Percentiles rank a stretch among this genome's conserved stretches.
Conservation (phyloP, 2,113 vertebrate species). For the Rhea americana region DNA sequence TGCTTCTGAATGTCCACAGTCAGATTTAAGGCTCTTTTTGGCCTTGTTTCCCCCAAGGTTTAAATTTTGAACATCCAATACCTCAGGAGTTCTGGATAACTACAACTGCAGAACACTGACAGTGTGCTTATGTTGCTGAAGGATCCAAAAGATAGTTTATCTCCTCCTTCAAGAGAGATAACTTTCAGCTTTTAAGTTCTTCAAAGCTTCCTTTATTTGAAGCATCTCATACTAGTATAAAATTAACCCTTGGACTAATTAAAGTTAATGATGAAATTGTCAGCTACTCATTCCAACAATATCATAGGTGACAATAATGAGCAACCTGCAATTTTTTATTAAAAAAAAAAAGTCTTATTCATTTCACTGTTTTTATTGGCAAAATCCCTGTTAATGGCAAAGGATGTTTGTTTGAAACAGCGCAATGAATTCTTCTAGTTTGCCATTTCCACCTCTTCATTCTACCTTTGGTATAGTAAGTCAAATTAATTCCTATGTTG, state of each 20-base stretch:
- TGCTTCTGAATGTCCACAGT: background rate
- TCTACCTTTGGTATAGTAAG: background rate
- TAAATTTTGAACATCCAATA: background rate
- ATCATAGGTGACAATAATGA: background rate
- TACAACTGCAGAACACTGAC: background rate
- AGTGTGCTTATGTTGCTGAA: background rate
- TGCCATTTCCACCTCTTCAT: background rate
- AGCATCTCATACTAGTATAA: background rate
- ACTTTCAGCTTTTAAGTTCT: background rate
- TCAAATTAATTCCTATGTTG: background rate
- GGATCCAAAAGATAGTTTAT: background rate
- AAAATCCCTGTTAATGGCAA: background rate
- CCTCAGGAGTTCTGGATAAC: background rate
- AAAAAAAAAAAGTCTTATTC: background rate
- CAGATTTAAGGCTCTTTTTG: too few relatives aligned
- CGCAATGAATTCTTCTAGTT: background rate
- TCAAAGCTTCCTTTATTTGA: background rate
- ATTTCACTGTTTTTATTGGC: background rate
- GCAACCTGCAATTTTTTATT: background rate
- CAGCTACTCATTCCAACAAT: background rate
- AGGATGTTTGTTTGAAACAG: slow-evolving; percentile 9
- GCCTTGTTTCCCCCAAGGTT: background rate
- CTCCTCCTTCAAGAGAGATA: background rate
- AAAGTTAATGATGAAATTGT: background rate
- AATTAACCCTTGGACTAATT: background rate